phyloP scores from a whole-genome alignment of 2,888 invertebrate genomes.

The Apamea crenata region DNA sequence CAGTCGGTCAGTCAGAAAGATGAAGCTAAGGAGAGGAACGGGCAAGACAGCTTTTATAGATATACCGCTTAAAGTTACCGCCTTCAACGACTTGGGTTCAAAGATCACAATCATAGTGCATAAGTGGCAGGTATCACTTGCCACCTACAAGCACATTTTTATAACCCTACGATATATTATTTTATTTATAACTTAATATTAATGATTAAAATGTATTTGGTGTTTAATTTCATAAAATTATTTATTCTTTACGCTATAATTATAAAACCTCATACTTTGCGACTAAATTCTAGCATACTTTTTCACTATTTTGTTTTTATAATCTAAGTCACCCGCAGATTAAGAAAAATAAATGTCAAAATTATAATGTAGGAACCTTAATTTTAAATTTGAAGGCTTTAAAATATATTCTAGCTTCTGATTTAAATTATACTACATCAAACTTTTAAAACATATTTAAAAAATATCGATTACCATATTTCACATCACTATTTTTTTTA shows the following conservation, averaged over 20 bases:
- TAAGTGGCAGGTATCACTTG: conserved; percentile 26
- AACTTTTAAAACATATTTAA: conserved; percentile 20
- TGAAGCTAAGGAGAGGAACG: neutral
- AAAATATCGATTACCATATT: conserved; percentile 42
- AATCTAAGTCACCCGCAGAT: conserved; percentile 64
- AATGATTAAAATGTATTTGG: conserved; percentile 85
- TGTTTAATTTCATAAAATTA: conserved; percentile 86
- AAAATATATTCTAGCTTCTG: conserved; percentile 42
- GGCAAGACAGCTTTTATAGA: neutral
- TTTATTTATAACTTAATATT: conserved; percentile 72
- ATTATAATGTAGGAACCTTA: conserved; percentile 51
- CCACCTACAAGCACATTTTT: conserved; percentile 33
- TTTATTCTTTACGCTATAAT: conserved; percentile 72
- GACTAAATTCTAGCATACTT: conserved; percentile 68
- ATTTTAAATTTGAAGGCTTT: conserved; percentile 49
- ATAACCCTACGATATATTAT: conserved; percentile 67
- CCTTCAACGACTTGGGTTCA: neutral
- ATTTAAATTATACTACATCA: conserved; percentile 48
- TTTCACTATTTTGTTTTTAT: conserved; percentile 54
- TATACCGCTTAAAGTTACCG: conserved; percentile 48
- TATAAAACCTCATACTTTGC: conserved; percentile 60
- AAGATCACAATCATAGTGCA: conserved; percentile 36
- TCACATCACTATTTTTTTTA: conserved; percentile 45
- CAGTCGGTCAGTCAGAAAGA: neutral
- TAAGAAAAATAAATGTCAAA: conserved; percentile 57